These are phyloP conservation scores for Dromas ardeola DNA, from an alignment of 2,113 vertebrate genomes.

Conservation along the genomic window DNA sequence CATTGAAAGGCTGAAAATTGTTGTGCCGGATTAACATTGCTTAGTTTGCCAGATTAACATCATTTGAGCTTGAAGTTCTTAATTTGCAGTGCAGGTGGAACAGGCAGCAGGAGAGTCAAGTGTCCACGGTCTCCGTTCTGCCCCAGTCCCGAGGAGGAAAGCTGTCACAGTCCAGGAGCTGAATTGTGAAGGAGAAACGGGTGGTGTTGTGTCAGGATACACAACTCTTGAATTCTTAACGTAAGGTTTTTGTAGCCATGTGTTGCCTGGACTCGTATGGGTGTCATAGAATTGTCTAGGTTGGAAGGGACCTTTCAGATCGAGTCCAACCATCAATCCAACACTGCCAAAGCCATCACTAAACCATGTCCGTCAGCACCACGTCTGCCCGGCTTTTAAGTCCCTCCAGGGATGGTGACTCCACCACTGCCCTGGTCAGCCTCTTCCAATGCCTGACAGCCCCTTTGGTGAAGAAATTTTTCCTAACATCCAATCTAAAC, in stretches of 20 bases:
- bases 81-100: neutral
- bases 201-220: neutral
- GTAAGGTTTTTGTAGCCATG: rapidly evolving
- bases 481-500: neutral
- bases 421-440: neutral
- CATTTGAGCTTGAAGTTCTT: neutral
- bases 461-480: neutral
- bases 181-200: neutral
- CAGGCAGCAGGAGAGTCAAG: neutral
- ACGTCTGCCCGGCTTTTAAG: neutral
- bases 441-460: neutral
- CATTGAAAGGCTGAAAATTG: neutral
- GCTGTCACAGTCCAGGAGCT: neutral
- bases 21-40: neutral
- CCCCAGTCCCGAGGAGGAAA: neutral
- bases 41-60: neutral
- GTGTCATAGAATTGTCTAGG: neutral
- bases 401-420: neutral
- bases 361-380: neutral
- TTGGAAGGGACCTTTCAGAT: neutral
- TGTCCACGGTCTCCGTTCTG: neutral
- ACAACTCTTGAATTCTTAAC: neutral
- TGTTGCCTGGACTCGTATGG: rapidly evolving
- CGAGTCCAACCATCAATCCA: neutral
- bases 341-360: neutral